Evolutionary conservation across 2,888 invertebrate species (phyloP).

Genomic region (Nemotelus nigrinus): DNA sequence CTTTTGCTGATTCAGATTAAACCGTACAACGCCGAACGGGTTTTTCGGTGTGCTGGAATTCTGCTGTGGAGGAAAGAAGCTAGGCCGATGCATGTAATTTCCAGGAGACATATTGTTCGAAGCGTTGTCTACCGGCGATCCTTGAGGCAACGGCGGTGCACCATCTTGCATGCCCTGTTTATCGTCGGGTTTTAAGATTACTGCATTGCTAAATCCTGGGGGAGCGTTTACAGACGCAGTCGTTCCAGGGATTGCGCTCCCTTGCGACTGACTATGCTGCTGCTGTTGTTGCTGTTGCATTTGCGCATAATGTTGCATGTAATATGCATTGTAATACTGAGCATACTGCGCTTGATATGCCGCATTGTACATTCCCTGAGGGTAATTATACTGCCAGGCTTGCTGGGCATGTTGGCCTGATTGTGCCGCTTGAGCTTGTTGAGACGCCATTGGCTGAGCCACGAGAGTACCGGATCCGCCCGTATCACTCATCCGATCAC

Average conservation of each 20-base stretch:
- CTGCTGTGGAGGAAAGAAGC: constrained; percentile 53
- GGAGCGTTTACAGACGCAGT: constrained; percentile 64
- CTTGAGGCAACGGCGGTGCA: constrained; percentile 70
- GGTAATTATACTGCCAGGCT: constrained; percentile 49
- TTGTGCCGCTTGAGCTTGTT: constrained; percentile 19
- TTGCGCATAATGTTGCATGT: constrained; percentile 52
- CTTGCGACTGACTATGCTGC: constrained; percentile 57
- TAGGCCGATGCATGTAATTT: constrained; percentile 61
- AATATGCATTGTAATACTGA: constrained; percentile 52
- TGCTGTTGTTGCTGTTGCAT: constrained; percentile 55
- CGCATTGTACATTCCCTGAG: constrained; percentile 45
- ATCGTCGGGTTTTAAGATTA: constrained; percentile 55
- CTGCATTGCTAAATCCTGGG: constrained; percentile 66
- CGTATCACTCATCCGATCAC: constrained; percentile 49
- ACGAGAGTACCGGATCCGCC: constrained; percentile 48
- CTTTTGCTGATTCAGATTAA: constrained; percentile 67
- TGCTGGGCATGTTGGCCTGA: constrained; percentile 35
- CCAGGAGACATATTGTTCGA: constrained; percentile 52
- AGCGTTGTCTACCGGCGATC: constrained; percentile 65
- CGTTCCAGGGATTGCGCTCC: constrained; percentile 56
- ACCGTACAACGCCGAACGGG: constrained; percentile 67
- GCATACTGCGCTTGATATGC: constrained; percentile 50
- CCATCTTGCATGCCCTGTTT: constrained; percentile 57
- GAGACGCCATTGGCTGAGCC: constrained; percentile 41
- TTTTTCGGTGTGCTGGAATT: constrained; percentile 56